Conservation (phyloP, 2,113 vertebrate species). For the Boleophthalmus pectinirostris region DNA sequence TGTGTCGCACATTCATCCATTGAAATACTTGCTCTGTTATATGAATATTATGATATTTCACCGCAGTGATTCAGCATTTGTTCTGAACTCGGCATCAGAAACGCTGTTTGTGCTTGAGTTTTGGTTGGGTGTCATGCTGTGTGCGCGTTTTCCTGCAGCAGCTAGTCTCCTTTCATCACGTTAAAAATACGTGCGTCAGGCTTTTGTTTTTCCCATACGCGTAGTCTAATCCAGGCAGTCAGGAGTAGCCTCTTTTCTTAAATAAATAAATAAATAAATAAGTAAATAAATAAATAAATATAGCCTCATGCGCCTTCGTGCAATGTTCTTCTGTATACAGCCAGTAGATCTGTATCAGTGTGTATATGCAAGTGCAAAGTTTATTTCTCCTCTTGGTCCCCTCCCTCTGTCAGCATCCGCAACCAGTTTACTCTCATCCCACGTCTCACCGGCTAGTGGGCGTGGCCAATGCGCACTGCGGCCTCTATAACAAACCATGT, state of each 20-base stretch:
- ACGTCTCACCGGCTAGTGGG: conserved; percentile 83
- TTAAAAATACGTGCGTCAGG: conserved; percentile 39
- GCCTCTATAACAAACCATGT: conserved; percentile 88
- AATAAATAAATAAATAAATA: too few species aligned
- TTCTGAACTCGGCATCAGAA: conserved; percentile 38
- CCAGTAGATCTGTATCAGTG: background rate
- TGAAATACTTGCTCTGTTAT: conserved; percentile 25
- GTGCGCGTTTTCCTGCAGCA: background rate
- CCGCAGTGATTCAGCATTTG: conserved; percentile 63
- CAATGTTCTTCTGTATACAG: background rate
- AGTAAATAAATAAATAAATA: too few species aligned
- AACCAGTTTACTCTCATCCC: conserved; percentile 44
- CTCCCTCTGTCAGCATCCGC: conserved; percentile 14
- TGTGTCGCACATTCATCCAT: conserved; percentile 37
- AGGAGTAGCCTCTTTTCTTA: background rate
- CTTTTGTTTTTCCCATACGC: conserved; percentile 49
- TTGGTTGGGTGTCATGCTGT: background rate
- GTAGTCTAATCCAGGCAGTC: background rate
- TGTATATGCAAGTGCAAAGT: background rate
- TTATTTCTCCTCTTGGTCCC: conserved; percentile 13
- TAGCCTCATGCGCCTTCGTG: background rate
- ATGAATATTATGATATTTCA: conserved; percentile 1
- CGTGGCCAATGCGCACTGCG: conserved; percentile 96
- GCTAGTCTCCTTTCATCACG: background rate
- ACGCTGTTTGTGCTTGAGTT: conserved; percentile 19